Evolutionary conservation across 2,113 vertebrate species (phyloP).

Genomic region (Pseudopodoces humilis): DNA sequence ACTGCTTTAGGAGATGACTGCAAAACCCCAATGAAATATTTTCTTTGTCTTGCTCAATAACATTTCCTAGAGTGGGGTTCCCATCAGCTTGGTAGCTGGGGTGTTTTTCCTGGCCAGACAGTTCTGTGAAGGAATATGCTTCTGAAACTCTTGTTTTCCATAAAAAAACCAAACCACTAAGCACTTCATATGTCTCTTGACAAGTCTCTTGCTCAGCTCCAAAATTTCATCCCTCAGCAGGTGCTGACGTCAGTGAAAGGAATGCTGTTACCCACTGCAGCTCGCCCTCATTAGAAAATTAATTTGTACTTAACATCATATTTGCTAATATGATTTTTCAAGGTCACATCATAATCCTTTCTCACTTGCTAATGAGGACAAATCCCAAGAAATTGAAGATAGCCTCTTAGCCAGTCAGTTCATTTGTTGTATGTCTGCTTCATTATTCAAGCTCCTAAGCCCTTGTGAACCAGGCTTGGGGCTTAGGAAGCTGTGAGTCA

Average conservation of each 20-base stretch:
- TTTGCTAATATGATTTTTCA: conserved; percentile 56
- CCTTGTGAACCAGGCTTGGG: neutral
- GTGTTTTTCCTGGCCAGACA: neutral
- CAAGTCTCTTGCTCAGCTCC: neutral
- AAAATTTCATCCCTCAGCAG: conserved; percentile 30
- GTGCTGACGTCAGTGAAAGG: neutral
- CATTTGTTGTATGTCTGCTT: neutral
- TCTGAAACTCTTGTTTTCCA: neutral
- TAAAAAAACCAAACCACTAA: neutral
- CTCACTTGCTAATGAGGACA: conserved; percentile 62
- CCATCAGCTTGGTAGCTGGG: neutral
- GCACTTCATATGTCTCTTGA: neutral
- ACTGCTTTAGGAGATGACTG: neutral
- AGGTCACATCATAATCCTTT: conserved; percentile 58
- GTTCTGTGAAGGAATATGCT: neutral
- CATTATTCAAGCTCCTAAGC: conserved; percentile 2
- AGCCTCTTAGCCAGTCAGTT: conserved; percentile 6
- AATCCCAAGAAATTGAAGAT: conserved; percentile 52
- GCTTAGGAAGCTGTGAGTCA: neutral
- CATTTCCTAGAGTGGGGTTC: neutral
- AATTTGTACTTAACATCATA: conserved; percentile 58
- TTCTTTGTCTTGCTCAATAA: neutral
- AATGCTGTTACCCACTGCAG: conserved; percentile 2
- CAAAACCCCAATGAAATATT: neutral
- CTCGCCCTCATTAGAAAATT: conserved; percentile 63